Evolutionary conservation across 1,140 invertebrate species (phyloP).

Genomic region (Hormaphis cornu): DNA sequence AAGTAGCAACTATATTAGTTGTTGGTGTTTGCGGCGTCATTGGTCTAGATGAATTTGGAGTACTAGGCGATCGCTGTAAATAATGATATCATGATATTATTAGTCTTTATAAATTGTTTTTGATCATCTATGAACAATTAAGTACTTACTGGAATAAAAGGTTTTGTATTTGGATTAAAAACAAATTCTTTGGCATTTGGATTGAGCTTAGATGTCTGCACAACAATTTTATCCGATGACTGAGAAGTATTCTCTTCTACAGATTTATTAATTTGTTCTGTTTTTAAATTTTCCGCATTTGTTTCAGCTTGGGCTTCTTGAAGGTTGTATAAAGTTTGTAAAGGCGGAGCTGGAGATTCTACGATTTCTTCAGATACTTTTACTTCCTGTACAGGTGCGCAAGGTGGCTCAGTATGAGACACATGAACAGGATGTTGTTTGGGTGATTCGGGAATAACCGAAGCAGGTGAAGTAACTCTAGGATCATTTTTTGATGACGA

Average conservation of each 20-base stretch:
- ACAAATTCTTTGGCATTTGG: constrained; percentile 80
- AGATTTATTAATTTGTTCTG: constrained; percentile 33
- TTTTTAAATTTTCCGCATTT: constrained; percentile 38
- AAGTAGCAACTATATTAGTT: constrained; percentile 9
- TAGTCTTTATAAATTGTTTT: background rate
- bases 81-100: too few relatives aligned
- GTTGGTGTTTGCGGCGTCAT: constrained; percentile 76
- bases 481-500: background rate
- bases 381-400: constrained; percentile 44
- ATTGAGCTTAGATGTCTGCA: constrained; percentile 72
- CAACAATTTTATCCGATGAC: constrained; percentile 3
- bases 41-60: constrained; percentile 58
- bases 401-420: constrained; percentile 33
- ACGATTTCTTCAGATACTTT: constrained; percentile 40
- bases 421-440: constrained; percentile 20
- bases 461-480: constrained; percentile 13
- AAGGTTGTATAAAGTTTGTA: constrained; percentile 40
- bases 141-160: constrained; percentile 68
- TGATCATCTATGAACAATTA: constrained; percentile 26
- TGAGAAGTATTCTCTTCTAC: background rate
- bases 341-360: constrained; percentile 7
- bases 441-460: constrained; percentile 1
- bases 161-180: constrained; percentile 71
- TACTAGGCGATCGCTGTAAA: constrained; percentile 53
- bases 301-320: constrained; percentile 34